A percentile compares a stretch with the other conserved stretches of the same genome.
phyloP scores from a whole-genome alignment of 2,113 vertebrate genomes.

The Thunnus maccoyii region DNA sequence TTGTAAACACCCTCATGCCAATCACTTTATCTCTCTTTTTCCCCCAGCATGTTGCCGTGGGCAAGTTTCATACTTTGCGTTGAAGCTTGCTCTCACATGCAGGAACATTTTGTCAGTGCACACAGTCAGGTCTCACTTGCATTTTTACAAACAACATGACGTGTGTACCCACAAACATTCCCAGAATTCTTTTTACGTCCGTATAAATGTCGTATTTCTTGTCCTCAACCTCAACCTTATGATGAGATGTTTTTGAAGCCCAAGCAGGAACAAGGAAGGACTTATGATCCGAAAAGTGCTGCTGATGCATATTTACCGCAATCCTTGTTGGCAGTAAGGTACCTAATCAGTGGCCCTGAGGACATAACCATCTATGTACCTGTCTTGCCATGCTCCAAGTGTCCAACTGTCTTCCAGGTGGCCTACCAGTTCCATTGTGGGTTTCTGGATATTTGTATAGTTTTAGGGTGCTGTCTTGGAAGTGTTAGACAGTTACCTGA shows the following conservation, averaged over 20 bases:
- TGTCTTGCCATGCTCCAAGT: constrained; percentile 27
- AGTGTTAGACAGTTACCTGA: constrained; percentile 57
- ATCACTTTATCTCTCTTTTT: constrained; percentile 58
- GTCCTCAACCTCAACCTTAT: background rate
- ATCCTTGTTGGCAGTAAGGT: constrained; percentile 39
- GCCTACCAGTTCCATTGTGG: constrained; percentile 16
- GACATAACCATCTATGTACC: constrained; percentile 50
- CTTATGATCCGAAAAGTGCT: constrained; percentile 19
- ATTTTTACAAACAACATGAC: constrained; percentile 30
- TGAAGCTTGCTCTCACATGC: constrained; percentile 55
- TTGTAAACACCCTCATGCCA: constrained; percentile 78
- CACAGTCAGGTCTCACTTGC: constrained; percentile 14
- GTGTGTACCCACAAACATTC: background rate
- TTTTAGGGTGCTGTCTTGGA: constrained; percentile 50
- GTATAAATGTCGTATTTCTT: constrained; percentile 4
- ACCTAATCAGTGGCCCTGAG: constrained; percentile 57
- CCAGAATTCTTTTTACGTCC: constrained; percentile 1
- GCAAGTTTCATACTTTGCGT: constrained; percentile 51
- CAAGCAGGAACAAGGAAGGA: constrained; percentile 20
- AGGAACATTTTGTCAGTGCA: constrained; percentile 31
- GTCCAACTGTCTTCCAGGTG: constrained; percentile 35
- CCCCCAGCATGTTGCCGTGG: constrained; percentile 54
- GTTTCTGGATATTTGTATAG: constrained; percentile 43
- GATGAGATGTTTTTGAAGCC: constrained; percentile 16
- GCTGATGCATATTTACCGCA: constrained; percentile 3